A percentile compares a stretch with the other conserved stretches of the same genome.
phyloP scores from a whole-genome alignment of 2,113 vertebrate genomes.

The Regulus satrapa region DNA sequence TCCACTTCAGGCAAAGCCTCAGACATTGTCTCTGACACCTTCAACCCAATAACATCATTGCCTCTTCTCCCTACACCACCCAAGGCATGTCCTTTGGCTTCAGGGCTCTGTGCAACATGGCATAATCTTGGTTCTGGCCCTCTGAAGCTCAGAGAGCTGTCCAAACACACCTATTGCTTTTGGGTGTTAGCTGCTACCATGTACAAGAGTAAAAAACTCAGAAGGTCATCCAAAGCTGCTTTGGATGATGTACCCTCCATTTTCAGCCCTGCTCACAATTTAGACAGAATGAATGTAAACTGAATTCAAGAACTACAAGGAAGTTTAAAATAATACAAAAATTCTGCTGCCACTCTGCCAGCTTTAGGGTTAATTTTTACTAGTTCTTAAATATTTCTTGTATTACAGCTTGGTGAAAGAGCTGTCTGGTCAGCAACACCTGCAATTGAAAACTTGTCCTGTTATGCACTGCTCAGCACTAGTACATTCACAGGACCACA shows the following conservation, averaged over 20 bases:
- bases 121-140: not conserved
- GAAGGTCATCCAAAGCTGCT: not conserved
- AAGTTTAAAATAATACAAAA: not conserved
- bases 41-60: rapidly evolving
- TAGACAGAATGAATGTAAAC: not conserved
- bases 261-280: not conserved
- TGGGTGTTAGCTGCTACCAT: not conserved
- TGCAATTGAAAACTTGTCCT: not conserved
- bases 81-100: not conserved
- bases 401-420: not conserved
- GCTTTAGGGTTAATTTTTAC: not conserved
- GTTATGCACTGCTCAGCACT: not conserved
- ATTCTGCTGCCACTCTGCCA: not conserved
- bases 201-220: not conserved
- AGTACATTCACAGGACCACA: not conserved
- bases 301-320: not conserved
- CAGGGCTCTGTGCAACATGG: not conserved
- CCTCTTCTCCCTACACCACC: not conserved
- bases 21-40: not conserved
- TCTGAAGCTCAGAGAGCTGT: not conserved
- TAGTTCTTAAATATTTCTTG: not conserved
- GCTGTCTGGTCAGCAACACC: not conserved
- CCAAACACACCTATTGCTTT: not conserved
- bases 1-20: not conserved
- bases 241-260: not conserved